Base-by-base conservation (phyloP, 2,113 vertebrate genomes). In the Platycercus adscitus region DNA sequence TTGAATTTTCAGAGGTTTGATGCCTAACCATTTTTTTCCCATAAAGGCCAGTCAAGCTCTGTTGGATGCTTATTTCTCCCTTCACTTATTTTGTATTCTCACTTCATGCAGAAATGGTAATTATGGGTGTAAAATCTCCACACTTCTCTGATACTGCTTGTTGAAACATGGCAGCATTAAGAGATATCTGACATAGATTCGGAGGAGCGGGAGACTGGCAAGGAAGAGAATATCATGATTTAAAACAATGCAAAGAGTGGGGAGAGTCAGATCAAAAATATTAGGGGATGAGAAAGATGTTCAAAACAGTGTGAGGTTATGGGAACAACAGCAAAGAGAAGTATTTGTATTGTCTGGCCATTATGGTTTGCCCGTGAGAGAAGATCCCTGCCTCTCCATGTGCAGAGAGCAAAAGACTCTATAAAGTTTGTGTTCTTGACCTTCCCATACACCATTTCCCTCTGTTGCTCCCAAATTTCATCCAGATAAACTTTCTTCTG, bases 151-250 rank as follows among this genome's bases (percentile, higher is more conserved):
- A 46, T 9, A 31, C 13, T 49, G 26, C 6, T 76, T 87, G 41
- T 53, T 0, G 1, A 71, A 79, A n/a, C 11, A 16, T 0, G 1
- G 28, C 17, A 13, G 33, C 35, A 24, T 15, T 10, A 29, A 64
- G 26, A 55, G 6, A 53, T 37, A 37, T 13, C 56, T 58, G 33
- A 35, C 13, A 58, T 35, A n/a, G 13, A 58, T 35, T 33, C 16
- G 26, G 13, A 41, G 10, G 53, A 73, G 6, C n/a, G 8, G 10
- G 56, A 85, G 13, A 31, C 33, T 33, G 37, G 14, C 14, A 95
- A 55, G 26, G 5, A 75, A n/a, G 14, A 55, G 17, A 76, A 31
- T 20, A 81, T 23, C 8, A 43, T 35, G 3, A 9, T 66, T 43
- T 53, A 31, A 80, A 70, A 20, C 5, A 71, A 39, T 25, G 4